Percentiles rank a stretch among this genome's conserved stretches.
These are phyloP conservation scores for Paracyprichromis sp. DNA, from an alignment of 2,113 vertebrate species.

Conservation along the genomic window DNA sequence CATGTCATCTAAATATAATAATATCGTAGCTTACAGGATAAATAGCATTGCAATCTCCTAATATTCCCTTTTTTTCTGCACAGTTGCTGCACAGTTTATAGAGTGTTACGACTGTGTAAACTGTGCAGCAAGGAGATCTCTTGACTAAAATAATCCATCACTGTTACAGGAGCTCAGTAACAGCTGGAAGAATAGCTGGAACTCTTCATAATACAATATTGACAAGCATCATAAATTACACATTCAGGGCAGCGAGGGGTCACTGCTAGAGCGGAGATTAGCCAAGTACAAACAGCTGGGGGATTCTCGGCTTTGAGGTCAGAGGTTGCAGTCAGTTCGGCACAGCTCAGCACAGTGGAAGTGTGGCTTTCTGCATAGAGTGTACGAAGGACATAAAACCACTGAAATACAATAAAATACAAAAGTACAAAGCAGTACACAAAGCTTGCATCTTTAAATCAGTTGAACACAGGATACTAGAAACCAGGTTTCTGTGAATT, in stretches of 20 bases:
- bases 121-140: background rate
- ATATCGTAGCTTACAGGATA: background rate
- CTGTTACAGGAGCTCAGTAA: background rate
- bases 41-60: background rate
- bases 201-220: background rate
- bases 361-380: background rate
- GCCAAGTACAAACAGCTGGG: background rate
- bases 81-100: background rate
- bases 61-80: background rate
- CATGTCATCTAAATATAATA: background rate
- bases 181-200: conserved; percentile 4
- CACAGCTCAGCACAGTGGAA: background rate
- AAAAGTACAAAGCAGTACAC: background rate
- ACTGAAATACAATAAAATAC: background rate
- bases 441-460: background rate
- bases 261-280: background rate
- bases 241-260: background rate
- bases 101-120: background rate
- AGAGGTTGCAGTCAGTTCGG: background rate
- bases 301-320: background rate
- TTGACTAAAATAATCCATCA: background rate
- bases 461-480: background rate
- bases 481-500: background rate
- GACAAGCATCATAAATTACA: background rate
- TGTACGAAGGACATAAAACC: background rate